Conservation (phyloP, 2,113 vertebrate species). For the Galeopterus variegatus region DNA sequence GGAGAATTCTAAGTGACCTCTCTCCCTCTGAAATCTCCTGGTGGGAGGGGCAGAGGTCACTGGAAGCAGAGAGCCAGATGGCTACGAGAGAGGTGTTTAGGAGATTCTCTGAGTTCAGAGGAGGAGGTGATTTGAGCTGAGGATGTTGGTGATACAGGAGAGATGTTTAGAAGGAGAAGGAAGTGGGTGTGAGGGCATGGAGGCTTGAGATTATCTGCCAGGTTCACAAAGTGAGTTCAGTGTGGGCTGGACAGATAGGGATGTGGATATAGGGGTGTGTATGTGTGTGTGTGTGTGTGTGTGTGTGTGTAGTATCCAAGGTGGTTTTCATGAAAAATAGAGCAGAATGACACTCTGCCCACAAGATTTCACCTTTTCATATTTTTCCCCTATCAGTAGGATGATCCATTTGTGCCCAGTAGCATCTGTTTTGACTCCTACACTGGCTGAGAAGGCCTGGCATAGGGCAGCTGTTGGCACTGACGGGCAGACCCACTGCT, state of each 20-base stretch:
- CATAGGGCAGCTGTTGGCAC: neutral
- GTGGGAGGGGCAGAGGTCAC: neutral
- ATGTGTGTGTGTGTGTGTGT: no score
- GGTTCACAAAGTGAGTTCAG: neutral
- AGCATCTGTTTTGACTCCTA: neutral
- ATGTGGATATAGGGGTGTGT: no score
- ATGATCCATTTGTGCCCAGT: no score
- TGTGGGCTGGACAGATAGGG: no score
- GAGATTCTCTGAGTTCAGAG: neutral
- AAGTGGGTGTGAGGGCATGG: no score
- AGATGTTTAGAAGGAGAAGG: neutral
- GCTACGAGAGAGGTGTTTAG: fast-evolving
- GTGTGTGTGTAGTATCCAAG: neutral
- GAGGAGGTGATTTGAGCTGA: neutral
- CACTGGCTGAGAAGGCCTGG: neutral
- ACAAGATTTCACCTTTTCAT: neutral
- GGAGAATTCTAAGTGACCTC: neutral
- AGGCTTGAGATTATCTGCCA: neutral
- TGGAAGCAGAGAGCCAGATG: fast-evolving
- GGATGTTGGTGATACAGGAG: neutral
- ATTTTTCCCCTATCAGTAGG: neutral
- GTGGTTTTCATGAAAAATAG: neutral
- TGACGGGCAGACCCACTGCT: fast-evolving
- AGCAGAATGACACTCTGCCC: neutral
- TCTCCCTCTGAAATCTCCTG: neutral